These are phyloP conservation scores for Allacma fusca DNA, from an alignment of 2,888 invertebrate species.

Conservation along the genomic window DNA sequence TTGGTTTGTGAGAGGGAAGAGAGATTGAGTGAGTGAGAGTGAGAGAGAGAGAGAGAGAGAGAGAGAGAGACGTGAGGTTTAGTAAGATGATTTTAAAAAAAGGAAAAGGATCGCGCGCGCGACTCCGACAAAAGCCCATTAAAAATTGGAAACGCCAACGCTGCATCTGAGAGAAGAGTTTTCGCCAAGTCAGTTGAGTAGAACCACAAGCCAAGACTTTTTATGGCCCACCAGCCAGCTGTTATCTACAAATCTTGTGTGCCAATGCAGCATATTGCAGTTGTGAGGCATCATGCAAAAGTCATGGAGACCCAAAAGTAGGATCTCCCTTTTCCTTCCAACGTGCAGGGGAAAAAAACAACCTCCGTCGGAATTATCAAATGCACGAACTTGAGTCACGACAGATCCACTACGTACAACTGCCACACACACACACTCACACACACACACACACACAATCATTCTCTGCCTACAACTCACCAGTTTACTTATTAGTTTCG, in stretches of 20 bases:
- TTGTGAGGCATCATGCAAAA: conserved; percentile 38
- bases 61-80: conserved; percentile 17
- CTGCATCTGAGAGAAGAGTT: conserved; percentile 29
- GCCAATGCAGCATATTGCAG: conserved; percentile 45
- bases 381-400: neutral
- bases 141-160: conserved; percentile 44
- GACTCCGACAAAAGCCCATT: conserved; percentile 38
- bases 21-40: too few relatives aligned
- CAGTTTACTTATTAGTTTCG: too few relatives aligned
- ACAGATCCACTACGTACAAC: neutral
- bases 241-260: conserved; percentile 51
- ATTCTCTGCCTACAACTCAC: neutral
- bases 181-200: conserved; percentile 1
- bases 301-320: conserved; percentile 20
- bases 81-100: neutral
- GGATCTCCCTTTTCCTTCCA: neutral
- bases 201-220: conserved; percentile 38
- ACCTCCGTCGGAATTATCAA: conserved; percentile 12
- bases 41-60: too few relatives aligned
- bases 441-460: neutral
- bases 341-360: neutral
- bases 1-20: too few relatives aligned
- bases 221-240: conserved; percentile 50
- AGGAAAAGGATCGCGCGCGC: conserved; percentile 12
- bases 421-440: neutral